These are phyloP conservation scores for Asarcornis scutulata DNA, from an alignment of 2,113 vertebrate species.

Conservation along the genomic window DNA sequence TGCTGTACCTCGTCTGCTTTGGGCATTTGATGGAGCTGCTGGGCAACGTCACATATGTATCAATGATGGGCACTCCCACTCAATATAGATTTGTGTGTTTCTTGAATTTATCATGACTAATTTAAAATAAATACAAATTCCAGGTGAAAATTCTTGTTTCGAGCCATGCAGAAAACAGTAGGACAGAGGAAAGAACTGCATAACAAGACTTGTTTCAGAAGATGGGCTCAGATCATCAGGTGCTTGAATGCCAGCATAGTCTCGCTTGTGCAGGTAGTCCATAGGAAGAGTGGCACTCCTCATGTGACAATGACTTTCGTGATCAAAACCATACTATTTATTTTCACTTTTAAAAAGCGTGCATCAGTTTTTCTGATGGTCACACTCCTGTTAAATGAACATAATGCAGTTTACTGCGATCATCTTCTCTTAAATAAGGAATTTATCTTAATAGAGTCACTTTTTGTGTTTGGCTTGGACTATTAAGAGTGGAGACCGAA, in stretches of 20 bases:
- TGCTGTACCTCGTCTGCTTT: not conserved
- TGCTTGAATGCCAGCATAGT: not conserved
- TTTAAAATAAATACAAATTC: not conserved
- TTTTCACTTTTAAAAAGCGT: conserved; percentile 1
- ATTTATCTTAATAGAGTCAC: not conserved
- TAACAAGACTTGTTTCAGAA: not conserved
- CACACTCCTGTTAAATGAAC: not conserved
- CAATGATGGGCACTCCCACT: not conserved
- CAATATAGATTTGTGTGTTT: not conserved
- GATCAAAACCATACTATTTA: not conserved
- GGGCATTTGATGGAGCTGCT: not conserved
- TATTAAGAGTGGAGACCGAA: not conserved
- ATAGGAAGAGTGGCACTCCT: not conserved
- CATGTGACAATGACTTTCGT: not conserved
- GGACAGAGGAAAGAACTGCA: not conserved
- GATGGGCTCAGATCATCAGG: not conserved
- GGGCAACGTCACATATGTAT: not conserved
- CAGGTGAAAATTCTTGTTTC: not conserved
- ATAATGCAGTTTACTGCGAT: not conserved
- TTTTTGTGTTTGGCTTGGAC: conserved; percentile 21
- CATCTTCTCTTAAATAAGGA: not conserved
- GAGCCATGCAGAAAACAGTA: accelerated
- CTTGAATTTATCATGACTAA: not conserved
- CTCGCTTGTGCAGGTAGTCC: not conserved
- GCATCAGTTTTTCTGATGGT: not conserved